A percentile compares a stretch with the other conserved stretches of the same genome.
Evolutionary conservation across 2,888 invertebrate genomes (phyloP).

Genomic region (Strigamia maritima): DNA sequence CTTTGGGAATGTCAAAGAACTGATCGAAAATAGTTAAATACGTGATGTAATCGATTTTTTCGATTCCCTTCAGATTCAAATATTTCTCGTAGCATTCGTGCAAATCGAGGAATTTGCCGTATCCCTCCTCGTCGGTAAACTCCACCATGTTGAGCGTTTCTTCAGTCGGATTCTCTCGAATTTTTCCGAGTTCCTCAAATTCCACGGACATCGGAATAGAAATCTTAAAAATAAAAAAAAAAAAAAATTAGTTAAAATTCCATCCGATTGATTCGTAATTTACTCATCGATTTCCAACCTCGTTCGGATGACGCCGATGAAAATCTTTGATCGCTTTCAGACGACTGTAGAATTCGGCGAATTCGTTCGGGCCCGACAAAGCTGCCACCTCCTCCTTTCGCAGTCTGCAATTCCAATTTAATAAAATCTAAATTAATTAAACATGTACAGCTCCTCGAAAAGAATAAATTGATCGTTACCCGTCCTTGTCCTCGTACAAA

Average conservation of each 20-base stretch:
- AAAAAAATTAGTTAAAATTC: not conserved
- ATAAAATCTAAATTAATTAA: not conserved
- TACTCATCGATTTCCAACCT: conserved; percentile 58
- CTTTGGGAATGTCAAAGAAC: conserved; percentile 86
- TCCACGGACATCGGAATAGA: conserved; percentile 96
- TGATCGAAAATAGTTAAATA: conserved; percentile 93
- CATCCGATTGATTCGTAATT: too few species aligned
- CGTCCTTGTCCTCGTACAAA: conserved; percentile 95
- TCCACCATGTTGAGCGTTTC: conserved; percentile 78
- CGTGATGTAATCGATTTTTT: conserved; percentile 86
- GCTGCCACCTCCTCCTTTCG: conserved; percentile 92
- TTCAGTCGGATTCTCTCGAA: conserved; percentile 84
- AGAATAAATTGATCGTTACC: conserved; percentile 45
- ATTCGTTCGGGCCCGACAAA: conserved; percentile 96
- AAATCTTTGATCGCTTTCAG: conserved; percentile 94
- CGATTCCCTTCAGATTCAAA: conserved; percentile 93
- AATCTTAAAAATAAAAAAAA: conserved; percentile 60
- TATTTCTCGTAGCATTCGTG: conserved; percentile 95
- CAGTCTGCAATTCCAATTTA: conserved; percentile 63
- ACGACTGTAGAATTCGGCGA: conserved; percentile 92
- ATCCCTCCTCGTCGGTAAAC: conserved; percentile 98
- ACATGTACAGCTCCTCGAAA: not conserved
- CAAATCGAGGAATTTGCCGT: conserved; percentile 95
- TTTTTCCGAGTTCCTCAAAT: conserved; percentile 88
- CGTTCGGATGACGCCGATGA: conserved; percentile 92